Evolutionary conservation across 2,113 vertebrate genomes (phyloP), one percentile per base, ranked within the genome.

Genomic region (Enhydra lutris): DNA sequence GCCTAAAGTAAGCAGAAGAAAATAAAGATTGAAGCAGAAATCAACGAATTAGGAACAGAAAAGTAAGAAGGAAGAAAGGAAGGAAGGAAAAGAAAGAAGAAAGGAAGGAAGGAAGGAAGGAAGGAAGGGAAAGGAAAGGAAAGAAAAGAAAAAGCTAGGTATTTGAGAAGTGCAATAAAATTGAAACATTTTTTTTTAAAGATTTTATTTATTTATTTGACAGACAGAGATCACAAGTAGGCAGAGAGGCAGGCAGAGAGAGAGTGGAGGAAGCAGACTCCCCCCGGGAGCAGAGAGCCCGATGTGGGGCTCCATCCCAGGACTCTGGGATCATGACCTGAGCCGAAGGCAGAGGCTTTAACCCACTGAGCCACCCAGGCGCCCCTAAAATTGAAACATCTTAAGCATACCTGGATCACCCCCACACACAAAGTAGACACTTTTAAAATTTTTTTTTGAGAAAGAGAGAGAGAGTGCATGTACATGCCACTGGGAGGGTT

Each of bases 131-230:
- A 65, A 17, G 29, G 11, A 29, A 63, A 29, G 21, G 29, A 65
- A 29, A 34, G 65, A 17, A 88, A 94, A 67, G 42, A 78, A 78
- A 34, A 94, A 67, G 10, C 20, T 80, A 88, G 21, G 34, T 52
- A 57, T 78, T 86, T 78, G 71, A 86, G 18, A 85, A 76, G 45
- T 87, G 65, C n/a, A 78, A 93, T 45, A 92, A 92, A 92, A 73
- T 9, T 57, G n/a, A n/a, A n/a, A n/a, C n/a, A n/a, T 42, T 42
- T 42, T 42, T 42, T 42, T 42, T 42, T 42, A 4, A 42, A 42
- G 6, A 42, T 42, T 42, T 42, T 6, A 42, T 42, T 42, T 42
- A 7, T 42, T 42, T 42, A 42, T 42, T 42, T 42, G 42, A 42
- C 42, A 42, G 42, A 42, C 42, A 42, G 42, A 42, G 42, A 42